phyloP scores from a whole-genome alignment of 1,140 invertebrate genomes.

The Drosophila gunungcola region DNA sequence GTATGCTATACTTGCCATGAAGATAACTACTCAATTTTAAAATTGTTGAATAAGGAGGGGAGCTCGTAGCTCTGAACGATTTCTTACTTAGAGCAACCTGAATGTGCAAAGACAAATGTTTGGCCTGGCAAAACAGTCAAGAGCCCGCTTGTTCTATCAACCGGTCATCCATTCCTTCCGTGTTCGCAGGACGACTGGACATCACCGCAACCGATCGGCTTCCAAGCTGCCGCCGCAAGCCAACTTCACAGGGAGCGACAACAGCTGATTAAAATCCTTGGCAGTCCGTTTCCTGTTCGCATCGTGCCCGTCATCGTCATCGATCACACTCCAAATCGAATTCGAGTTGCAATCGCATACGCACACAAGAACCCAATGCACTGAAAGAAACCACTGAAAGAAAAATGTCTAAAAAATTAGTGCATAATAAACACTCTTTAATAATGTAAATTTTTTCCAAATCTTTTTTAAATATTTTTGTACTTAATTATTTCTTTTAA shows the following conservation, averaged over 20 bases:
- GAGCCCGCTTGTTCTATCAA: neutral
- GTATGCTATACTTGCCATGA: too few species aligned
- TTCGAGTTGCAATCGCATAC: slow-evolving; percentile 55
- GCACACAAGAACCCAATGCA: slow-evolving; percentile 6
- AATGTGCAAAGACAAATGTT: neutral
- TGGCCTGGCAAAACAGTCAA: neutral
- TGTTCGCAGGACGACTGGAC: slow-evolving; percentile 1
- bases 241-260: slow-evolving; percentile 32
- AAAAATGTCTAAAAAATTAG: too few species aligned
- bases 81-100: neutral
- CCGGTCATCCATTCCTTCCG: too few species aligned
- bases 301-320: slow-evolving; percentile 54
- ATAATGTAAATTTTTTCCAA: too few species aligned
- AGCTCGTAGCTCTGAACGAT: neutral
- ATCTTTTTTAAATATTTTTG: too few species aligned
- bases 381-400: neutral
- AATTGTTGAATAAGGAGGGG: neutral
- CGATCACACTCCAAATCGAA: slow-evolving; percentile 74
- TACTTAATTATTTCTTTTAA: too few species aligned
- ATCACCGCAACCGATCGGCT: slow-evolving; percentile 24
- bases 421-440: too few species aligned
- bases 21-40: neutral
- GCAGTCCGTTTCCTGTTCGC: slow-evolving; percentile 22
- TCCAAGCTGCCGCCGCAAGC: neutral
- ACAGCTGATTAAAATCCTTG: slow-evolving; percentile 65